Evolutionary conservation across 1,140 invertebrate species (phyloP).

Genomic region (Bursaphelenchus mucronatus): DNA sequence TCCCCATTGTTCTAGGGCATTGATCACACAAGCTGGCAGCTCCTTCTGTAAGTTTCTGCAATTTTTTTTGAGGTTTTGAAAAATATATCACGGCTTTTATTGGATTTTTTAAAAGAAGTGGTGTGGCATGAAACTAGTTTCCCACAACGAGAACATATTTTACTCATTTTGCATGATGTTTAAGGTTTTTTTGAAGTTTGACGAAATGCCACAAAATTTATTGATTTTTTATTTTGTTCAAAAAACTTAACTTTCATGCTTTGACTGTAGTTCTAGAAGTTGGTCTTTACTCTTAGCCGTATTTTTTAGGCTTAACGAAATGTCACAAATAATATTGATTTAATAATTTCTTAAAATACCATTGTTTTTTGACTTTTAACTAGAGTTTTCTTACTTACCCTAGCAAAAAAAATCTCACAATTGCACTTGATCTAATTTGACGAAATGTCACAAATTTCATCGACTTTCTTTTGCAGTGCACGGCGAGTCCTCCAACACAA

Average conservation of each 20-base stretch:
- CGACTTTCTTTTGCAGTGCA: slow-evolving; percentile 18
- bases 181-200: too few species aligned
- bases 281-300: background rate
- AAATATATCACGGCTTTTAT: too few species aligned
- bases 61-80: too few species aligned
- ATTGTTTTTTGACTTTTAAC: slow-evolving; percentile 18
- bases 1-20: slow-evolving; percentile 42
- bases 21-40: slow-evolving; percentile 16
- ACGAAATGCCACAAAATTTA: slow-evolving; percentile 31
- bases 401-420: background rate
- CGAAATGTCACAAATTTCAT: background rate
- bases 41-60: slow-evolving; percentile 11
- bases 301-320: background rate
- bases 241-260: background rate
- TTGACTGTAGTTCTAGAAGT: background rate
- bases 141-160: too few species aligned
- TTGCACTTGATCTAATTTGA: background rate
- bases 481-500: slow-evolving; percentile 10
- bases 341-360: background rate
- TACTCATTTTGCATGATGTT: too few species aligned
- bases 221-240: background rate
- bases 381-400: slow-evolving; percentile 5
- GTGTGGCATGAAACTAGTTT: too few species aligned
- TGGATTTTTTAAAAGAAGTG: too few species aligned
- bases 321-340: background rate